Evolutionary conservation across 2,797 vertebrate species (phyloP).

Genomic region (Muscicapa comitata): DNA sequence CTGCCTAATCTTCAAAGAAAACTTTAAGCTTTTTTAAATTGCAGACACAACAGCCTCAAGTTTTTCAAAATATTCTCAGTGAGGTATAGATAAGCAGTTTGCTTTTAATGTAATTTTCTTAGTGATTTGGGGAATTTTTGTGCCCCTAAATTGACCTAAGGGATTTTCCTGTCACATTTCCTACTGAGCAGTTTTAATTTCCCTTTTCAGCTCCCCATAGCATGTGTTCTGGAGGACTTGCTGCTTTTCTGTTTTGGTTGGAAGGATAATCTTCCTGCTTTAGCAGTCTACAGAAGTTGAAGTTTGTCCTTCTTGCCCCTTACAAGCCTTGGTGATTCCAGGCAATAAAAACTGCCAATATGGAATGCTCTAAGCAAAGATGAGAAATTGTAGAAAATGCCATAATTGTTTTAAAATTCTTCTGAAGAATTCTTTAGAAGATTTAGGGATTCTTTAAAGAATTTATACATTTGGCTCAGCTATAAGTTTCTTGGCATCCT

Average conservation of each 20-base stretch:
- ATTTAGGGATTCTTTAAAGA: not conserved
- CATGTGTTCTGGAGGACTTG: not conserved
- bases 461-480: not conserved
- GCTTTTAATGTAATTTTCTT: not conserved
- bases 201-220: not conserved
- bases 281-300: not conserved
- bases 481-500: not conserved
- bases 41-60: not conserved
- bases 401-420: not conserved
- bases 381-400: not conserved
- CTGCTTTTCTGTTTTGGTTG: not conserved
- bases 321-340: accelerated
- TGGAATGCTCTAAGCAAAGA: not conserved
- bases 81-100: not conserved
- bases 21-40: not conserved
- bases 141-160: not conserved
- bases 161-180: not conserved
- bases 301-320: not conserved
- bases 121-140: not conserved
- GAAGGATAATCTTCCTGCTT: not conserved
- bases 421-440: not conserved
- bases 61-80: not conserved
- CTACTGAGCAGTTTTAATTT: not conserved
- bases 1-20: not conserved
- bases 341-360: not conserved